These are phyloP conservation scores for Macrotis lagotis DNA, from an alignment of 2,113 vertebrate genomes.

Conservation along the genomic window DNA sequence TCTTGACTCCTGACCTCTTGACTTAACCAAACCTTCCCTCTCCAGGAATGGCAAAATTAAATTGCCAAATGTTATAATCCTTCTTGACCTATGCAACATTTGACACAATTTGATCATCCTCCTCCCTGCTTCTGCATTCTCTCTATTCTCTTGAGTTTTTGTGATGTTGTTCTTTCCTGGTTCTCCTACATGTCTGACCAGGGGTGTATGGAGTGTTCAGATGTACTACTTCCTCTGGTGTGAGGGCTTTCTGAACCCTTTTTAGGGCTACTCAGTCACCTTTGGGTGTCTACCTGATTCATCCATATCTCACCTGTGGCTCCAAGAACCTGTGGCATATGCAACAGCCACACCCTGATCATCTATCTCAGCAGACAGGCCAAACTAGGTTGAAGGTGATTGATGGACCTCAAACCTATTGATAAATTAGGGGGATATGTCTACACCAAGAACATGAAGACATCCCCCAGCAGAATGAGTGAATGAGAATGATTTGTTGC, in stretches of 20 bases:
- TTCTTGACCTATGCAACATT: slow-evolving; percentile 4
- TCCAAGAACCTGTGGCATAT: neutral
- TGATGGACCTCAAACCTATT: neutral
- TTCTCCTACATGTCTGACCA: neutral
- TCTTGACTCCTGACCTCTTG: neutral
- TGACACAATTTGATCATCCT: neutral
- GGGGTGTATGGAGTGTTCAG: neutral
- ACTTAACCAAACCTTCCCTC: neutral
- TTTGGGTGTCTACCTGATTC: neutral
- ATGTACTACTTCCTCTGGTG: neutral
- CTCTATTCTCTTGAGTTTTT: neutral
- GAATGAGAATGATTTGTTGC: neutral
- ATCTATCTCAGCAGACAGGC: neutral
- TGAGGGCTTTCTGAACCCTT: neutral
- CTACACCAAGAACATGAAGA: neutral
- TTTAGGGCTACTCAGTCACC: neutral
- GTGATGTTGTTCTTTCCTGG: neutral
- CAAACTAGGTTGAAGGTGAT: neutral
- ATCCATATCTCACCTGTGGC: neutral
- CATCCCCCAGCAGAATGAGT: neutral
- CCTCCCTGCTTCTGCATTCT: neutral
- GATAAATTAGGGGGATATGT: neutral
- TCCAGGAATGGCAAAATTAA: neutral
- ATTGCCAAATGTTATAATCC: slow-evolving; percentile 19
- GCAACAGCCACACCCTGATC: neutral